Base-by-base conservation (phyloP, 2,888 invertebrate species). In the Apotomis capreana region DNA sequence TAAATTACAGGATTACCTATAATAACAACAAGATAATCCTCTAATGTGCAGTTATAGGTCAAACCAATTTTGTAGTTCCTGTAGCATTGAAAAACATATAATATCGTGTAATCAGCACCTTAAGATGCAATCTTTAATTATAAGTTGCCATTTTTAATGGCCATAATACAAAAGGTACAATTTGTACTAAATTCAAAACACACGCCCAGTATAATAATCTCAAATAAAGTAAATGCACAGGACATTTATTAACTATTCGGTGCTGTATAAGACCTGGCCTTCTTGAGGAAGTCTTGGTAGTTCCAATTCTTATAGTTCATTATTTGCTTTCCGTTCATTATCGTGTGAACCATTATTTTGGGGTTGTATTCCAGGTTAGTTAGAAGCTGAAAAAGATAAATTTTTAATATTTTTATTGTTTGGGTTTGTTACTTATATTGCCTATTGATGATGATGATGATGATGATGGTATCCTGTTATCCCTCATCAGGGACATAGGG, bases 301-400 rank as follows among this genome's bases (percentile, higher is more conserved):
- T 90, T 83, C 93, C 93, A 94, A 8, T 91, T 82, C 8, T 85
- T 85, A 78, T 92, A 88, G 75, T 89, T 87, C 84, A 91, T 86
- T 0, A 92, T 84, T 0, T 85, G 81, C 15, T 94, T 94, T 0
- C 97, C 97, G 84, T 97, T 98, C 88, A 95, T 96, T 0, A 98
- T 96, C 2, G 97, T 95, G 80, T 97, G 96, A 0, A 97, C 95
- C 68, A 94, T 95, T 81, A 96, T 94, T 40, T 95, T 94, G 0
- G 94, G 89, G 58, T 95, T 95, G 85, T 96, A 98, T 8, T 95
- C 91, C 74, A 98, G 89, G 78, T 95, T 95, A 2, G 95, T 95
- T 26, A 98, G 89, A 6, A 97, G 88, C 97, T 97, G 92, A 54
- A 94, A 94, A 78, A n/a, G 76, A 75, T 76, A 73, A 2, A 2